These are phyloP conservation scores for Mormyrus iriodes DNA, from an alignment of 2,113 vertebrate genomes.

Conservation along the genomic window DNA sequence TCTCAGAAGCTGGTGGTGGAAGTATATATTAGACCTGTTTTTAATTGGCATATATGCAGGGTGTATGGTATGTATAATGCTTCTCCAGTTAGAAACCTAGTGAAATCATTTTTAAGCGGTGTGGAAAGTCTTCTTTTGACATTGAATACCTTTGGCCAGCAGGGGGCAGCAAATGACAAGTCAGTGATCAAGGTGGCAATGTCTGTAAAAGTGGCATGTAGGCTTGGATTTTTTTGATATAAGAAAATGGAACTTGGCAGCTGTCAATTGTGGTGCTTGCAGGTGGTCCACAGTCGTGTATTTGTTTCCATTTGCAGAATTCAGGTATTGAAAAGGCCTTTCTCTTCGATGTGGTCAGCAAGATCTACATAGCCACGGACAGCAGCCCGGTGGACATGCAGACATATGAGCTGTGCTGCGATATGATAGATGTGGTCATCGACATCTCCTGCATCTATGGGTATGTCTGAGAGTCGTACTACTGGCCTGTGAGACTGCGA, in stretches of 20 bases:
- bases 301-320: conserved; percentile 58
- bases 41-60: not conserved
- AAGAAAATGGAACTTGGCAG: not conserved
- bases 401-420: conserved; percentile 66
- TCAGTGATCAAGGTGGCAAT: not conserved
- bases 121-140: not conserved
- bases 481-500: not conserved
- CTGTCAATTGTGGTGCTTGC: too few relatives aligned
- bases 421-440: conserved; percentile 83
- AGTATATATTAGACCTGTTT: not conserved
- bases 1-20: not conserved
- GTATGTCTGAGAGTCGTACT: conserved; percentile 47
- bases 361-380: conserved; percentile 83
- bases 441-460: conserved; percentile 84
- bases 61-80: not conserved
- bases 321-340: conserved; percentile 84
- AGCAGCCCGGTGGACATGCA: conserved; percentile 83
- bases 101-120: not conserved
- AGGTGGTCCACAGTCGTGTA: not conserved
- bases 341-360: conserved; percentile 83
- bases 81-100: not conserved
- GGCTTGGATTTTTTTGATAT: not conserved
- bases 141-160: conserved; percentile 19
- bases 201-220: not conserved
- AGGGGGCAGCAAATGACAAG: conserved; percentile 38